Evolutionary conservation across 2,113 vertebrate genomes (phyloP).

Genomic region (Austrofundulus limnaeus): DNA sequence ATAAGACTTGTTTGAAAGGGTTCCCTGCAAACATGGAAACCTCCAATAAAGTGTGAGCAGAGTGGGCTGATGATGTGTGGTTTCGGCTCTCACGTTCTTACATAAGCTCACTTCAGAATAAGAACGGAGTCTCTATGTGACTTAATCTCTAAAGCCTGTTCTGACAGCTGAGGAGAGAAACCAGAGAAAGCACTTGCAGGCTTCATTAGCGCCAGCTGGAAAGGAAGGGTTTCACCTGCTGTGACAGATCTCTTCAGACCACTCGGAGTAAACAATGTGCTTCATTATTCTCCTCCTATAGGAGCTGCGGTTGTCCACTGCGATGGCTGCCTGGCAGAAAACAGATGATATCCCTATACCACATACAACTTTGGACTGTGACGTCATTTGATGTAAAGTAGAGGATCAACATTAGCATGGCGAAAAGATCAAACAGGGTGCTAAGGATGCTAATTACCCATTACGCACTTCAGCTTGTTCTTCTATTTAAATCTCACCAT

Average conservation of each 20-base stretch:
- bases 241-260: slow-evolving; percentile 55
- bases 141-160: slow-evolving; percentile 55
- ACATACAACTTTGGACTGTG: slow-evolving; percentile 4
- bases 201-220: slow-evolving; percentile 59
- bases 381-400: background rate
- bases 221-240: slow-evolving; percentile 56
- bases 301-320: slow-evolving; percentile 9
- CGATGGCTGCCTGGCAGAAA: slow-evolving; percentile 17
- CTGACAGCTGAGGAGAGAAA: slow-evolving; percentile 50
- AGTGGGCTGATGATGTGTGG: slow-evolving; percentile 5
- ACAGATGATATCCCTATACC: background rate
- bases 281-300: slow-evolving; percentile 57
- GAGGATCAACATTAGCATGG: background rate
- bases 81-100: slow-evolving; percentile 32
- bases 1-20: slow-evolving; percentile 20
- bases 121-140: slow-evolving; percentile 25
- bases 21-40: slow-evolving; percentile 4
- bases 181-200: slow-evolving; percentile 40
- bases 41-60: slow-evolving; percentile 3
- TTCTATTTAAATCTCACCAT: background rate
- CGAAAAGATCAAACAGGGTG: background rate
- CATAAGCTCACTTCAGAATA: slow-evolving; percentile 34
- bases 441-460: slow-evolving; percentile 3
- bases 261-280: slow-evolving; percentile 47
- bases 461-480: background rate